Evolutionary conservation across 2,888 invertebrate species (phyloP).

Genomic region (Drosophila subsilvestris): DNA sequence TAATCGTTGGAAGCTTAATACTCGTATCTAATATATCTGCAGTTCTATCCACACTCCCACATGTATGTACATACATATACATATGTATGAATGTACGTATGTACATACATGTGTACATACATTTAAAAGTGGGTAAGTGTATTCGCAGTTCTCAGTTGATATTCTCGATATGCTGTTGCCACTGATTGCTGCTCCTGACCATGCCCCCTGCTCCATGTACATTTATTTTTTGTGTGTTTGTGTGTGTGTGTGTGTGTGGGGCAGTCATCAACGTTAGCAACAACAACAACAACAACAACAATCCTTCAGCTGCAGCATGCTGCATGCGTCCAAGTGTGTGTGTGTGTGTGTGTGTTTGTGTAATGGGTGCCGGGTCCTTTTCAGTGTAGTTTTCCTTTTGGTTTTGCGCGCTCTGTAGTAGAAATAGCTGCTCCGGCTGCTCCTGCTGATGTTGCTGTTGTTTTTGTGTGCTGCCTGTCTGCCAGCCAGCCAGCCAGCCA

Average conservation of each 20-base stretch:
- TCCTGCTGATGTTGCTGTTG: slow-evolving; percentile 11
- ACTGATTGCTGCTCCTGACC: slow-evolving; percentile 20
- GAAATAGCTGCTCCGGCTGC: not conserved
- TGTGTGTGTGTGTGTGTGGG: not conserved
- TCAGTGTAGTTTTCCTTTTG: slow-evolving; percentile 35
- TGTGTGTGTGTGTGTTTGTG: slow-evolving; percentile 7
- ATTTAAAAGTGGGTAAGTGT: too few species aligned
- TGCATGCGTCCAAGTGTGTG: slow-evolving; percentile 28
- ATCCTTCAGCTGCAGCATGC: slow-evolving; percentile 44
- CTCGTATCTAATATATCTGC: too few species aligned
- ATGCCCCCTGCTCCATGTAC: not conserved
- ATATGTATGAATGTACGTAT: too few species aligned
- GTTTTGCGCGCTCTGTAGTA: slow-evolving; percentile 4
- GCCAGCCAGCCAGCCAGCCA: slow-evolving; percentile 26
- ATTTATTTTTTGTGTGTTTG: slow-evolving; percentile 21
- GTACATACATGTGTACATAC: too few species aligned
- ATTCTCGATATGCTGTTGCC: not conserved
- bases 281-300: slow-evolving; percentile 25
- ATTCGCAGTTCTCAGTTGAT: not conserved
- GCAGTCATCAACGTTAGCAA: slow-evolving; percentile 35
- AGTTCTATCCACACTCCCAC: too few species aligned
- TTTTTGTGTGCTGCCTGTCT: slow-evolving; percentile 8
- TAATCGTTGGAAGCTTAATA: too few species aligned
- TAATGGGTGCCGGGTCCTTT: slow-evolving; percentile 19
- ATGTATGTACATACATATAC: too few species aligned